phyloP scores from a whole-genome alignment of 1,140 invertebrate genomes.

The Hetaerina americana region DNA sequence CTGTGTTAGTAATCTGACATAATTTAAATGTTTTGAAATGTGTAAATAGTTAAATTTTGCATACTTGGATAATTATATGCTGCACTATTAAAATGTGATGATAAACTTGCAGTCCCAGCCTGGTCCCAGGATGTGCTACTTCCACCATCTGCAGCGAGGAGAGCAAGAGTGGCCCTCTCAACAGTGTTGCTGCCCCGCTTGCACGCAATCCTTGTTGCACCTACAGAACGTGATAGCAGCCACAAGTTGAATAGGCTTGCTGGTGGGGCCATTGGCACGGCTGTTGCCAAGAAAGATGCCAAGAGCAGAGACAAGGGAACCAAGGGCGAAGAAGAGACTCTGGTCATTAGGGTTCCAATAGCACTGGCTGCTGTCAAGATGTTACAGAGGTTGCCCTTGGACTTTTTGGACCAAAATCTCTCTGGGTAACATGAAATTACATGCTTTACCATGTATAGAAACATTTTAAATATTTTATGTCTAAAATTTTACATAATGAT shows the following conservation, averaged over 20 bases:
- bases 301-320: conserved; percentile 23
- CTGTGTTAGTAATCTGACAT: no score
- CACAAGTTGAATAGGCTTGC: conserved; percentile 68
- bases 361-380: conserved; percentile 86
- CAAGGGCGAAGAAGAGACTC: conserved; percentile 73
- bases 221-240: conserved; percentile 44
- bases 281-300: neutral
- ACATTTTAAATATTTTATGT: no score
- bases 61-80: no score
- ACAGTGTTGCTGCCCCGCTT: conserved; percentile 47
- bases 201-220: conserved; percentile 50
- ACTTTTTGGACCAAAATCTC: conserved; percentile 59
- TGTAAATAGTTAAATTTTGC: no score
- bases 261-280: conserved; percentile 27
- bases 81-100: no score
- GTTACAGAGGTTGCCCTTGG: conserved; percentile 69
- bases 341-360: conserved; percentile 80
- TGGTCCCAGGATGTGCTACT: neutral
- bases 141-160: conserved; percentile 44
- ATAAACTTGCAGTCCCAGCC: neutral
- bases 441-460: no score
- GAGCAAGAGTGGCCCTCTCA: conserved; percentile 52
- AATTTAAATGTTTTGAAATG: no score
- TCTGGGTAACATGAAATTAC: conserved; percentile 51
- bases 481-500: no score